Percentiles rank a stretch among this genome's conserved stretches.
Conservation (phyloP, 1,140 invertebrate species). For the Drosophila tsacasi region DNA sequence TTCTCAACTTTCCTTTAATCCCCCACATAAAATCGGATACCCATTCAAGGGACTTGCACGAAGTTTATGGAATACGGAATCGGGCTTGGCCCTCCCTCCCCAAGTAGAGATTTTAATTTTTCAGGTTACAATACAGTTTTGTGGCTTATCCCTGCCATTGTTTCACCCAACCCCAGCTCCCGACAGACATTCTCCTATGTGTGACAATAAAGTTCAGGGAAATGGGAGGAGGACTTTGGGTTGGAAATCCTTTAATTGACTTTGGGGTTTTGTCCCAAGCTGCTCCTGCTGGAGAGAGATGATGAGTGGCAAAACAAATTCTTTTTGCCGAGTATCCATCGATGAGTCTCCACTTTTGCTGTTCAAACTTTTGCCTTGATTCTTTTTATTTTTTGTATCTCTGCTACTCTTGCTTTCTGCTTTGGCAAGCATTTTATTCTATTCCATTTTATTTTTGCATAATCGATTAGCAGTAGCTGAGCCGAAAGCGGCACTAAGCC, state of each 20-base stretch:
- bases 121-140: conserved; percentile 57
- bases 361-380: conserved; percentile 39
- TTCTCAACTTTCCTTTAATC: conserved; percentile 13
- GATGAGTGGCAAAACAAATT: conserved; percentile 55
- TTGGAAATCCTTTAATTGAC: conserved; percentile 79
- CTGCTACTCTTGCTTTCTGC: conserved; percentile 17
- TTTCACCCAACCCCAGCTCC: conserved; percentile 18
- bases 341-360: conserved; percentile 49
- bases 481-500: conserved; percentile 31
- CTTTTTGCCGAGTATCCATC: conserved; percentile 38
- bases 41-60: conserved; percentile 9
- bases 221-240: not conserved
- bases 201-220: conserved; percentile 67
- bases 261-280: conserved; percentile 54
- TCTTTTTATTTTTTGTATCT: not conserved
- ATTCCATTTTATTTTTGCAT: conserved; percentile 65
- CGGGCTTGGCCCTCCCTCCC: no score
- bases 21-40: conserved; percentile 5
- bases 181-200: conserved; percentile 50
- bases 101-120: conserved; percentile 29
- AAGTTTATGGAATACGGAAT: conserved; percentile 1
- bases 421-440: conserved; percentile 59
- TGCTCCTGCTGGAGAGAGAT: conserved; percentile 2
- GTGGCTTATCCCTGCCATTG: conserved; percentile 47
- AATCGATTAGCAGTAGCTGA: conserved; percentile 67